These are phyloP conservation scores for Tribolium freemani DNA, from an alignment of 2,888 invertebrate genomes.

Conservation along the genomic window DNA sequence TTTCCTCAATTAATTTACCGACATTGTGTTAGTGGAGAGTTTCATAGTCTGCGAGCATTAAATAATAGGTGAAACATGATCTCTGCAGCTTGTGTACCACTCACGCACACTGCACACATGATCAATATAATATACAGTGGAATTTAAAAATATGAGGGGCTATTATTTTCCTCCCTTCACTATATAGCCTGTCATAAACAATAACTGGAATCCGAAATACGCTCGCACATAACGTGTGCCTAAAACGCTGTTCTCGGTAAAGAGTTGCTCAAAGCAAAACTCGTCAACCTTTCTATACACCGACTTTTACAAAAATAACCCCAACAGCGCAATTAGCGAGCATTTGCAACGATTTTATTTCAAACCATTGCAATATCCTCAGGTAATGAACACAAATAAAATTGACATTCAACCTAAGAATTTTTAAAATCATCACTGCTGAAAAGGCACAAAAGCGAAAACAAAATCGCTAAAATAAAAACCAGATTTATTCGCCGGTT, in stretches of 20 bases:
- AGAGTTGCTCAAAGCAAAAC: constrained; percentile 34
- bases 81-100: constrained; percentile 42
- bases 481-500: not conserved
- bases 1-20: constrained; percentile 30
- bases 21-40: constrained; percentile 23
- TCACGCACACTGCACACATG: constrained; percentile 46
- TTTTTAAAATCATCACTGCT: not conserved
- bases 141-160: constrained; percentile 58
- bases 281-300: constrained; percentile 14
- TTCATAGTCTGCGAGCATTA: constrained; percentile 38
- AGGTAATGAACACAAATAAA: not conserved
- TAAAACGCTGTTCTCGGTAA: constrained; percentile 23
- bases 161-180: constrained; percentile 56
- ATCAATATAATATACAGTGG: constrained; percentile 52
- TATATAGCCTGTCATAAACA: constrained; percentile 56
- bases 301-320: constrained; percentile 5
- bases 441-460: not conserved
- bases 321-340: constrained; percentile 7
- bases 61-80: constrained; percentile 49
- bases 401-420: not conserved
- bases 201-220: constrained; percentile 52
- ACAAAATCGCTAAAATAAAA: not conserved
- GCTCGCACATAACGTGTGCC: constrained; percentile 38
- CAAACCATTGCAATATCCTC: constrained; percentile 4
- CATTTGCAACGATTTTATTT: constrained; percentile 8